Base-by-base conservation (phyloP, 2,113 vertebrate species). In the Gobius niger region DNA sequence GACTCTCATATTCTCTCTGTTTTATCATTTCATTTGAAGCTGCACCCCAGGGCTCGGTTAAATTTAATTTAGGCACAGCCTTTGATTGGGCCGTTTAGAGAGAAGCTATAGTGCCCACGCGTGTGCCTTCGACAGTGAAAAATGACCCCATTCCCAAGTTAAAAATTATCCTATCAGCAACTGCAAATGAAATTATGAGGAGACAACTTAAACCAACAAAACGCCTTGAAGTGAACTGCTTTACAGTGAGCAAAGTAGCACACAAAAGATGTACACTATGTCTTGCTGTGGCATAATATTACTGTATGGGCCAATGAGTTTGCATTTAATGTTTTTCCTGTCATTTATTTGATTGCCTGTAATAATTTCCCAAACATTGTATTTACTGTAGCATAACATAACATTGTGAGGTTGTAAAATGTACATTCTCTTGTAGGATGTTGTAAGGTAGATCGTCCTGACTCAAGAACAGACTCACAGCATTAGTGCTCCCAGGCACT, bases 31-130 rank as follows among this genome's bases (percentile, higher is more conserved):
- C 5, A 59, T 70, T 63, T 68, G 56, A 15, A 4, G 42, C 7
- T 65, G 51, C 64, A 42, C 16, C 44, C 42, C 7, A 50, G 50
- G 72, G 65, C 42, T 63, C 16, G 40, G 34, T 73, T 76, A 63
- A 70, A 80, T 77, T 53, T 24, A 68, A 73, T 73, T 47, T 77
- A 40, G 75, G 64, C 16, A 62, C 56, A 65, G 47, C 34, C 10
- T 75, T 67, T 74, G 9, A 72, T 54, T 74, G 68, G 68, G 15
- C 75, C 18, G 46, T 66, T 65, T 78, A 73, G 7, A 34, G 50
- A 47, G 61, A 41, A 5, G 44, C 47, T 5, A 53, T 24, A 46
- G 62, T 57, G 16, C 47, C 57, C 3, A 1, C n/a, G 70, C 41
- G 57, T 47, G 6, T 44, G 47, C 44, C 16, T 60, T 74, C 9